These are phyloP conservation scores for Andricus grossulariae DNA, from an alignment of 1,140 invertebrate genomes.

Conservation along the genomic window DNA sequence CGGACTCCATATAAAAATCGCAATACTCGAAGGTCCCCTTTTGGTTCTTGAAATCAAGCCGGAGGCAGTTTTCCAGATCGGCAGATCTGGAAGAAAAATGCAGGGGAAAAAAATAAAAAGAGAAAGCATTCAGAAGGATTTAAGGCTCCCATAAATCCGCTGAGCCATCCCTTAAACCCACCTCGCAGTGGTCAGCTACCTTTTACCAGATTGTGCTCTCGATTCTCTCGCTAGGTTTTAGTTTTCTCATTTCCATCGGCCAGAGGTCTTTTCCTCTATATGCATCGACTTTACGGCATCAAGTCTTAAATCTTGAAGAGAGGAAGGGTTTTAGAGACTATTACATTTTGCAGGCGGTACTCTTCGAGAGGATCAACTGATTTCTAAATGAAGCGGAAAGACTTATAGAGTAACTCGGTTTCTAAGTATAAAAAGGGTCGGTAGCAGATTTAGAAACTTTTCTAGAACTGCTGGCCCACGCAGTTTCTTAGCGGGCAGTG, in stretches of 20 bases:
- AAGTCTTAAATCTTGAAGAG: background rate
- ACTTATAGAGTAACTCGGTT: no score
- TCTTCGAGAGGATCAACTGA: background rate
- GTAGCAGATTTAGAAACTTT: no score
- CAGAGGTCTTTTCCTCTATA: background rate
- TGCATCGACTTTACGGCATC: constrained; percentile 8
- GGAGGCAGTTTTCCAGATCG: constrained; percentile 12
- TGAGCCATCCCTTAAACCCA: constrained; percentile 13
- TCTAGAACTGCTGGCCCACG: no score
- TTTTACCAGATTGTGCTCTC: constrained; percentile 19
- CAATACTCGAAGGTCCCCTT: background rate
- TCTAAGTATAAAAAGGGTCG: no score
- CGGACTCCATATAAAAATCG: constrained; percentile 5
- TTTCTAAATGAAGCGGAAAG: background rate
- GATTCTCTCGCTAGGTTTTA: background rate
- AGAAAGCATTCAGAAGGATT: constrained; percentile 7
- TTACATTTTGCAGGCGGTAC: no score
- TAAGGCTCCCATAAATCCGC: constrained; percentile 12
- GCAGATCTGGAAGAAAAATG: constrained; percentile 12
- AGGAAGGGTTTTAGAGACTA: background rate
- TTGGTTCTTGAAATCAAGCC: background rate
- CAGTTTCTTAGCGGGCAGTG: no score
- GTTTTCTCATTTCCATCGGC: constrained; percentile 3
- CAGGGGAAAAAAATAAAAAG: background rate
- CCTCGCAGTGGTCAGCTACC: constrained; percentile 8